Evolutionary conservation across 2,888 invertebrate genomes (phyloP), one percentile per base, ranked within the genome.

Genomic region (Auanema sp.): DNA sequence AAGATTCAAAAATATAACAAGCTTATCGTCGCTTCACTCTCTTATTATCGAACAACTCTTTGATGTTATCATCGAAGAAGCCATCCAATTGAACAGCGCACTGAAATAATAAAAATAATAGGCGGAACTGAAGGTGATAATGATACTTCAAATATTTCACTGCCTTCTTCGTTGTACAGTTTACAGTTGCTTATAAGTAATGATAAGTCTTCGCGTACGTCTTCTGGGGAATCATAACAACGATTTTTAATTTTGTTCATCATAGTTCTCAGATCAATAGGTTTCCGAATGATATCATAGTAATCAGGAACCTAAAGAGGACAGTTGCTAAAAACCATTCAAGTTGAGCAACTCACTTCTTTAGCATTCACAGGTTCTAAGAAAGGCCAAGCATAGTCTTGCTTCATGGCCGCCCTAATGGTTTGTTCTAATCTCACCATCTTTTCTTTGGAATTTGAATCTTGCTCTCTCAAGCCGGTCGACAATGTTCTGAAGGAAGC

Each of bases 161-260:
- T 96, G 21, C 92, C 92, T 85, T 96, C 92, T 85, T 97, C 96
- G 84, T 98, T 98, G 85, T 93, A 98, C 77, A 92, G 91, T 0
- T 94, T 91, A 83, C 97, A 97, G 86, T 98, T 98, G 62, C 90
- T 89, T 85, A 98, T 95, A 94, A 98, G 95, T 16, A 94, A 87
- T 72, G 65, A 49, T 54, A 77, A 69, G 49, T 81, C 81, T 12
- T 60, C 59, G 10, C 69, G 60, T 42, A 79, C 55, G n/a, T 69
- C 61, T 8, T 61, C 70, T 58, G 75, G 60, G 2, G 66, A 23
- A 53, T 72, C 71, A 65, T 76, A 76, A 18, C 65, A 53, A 43
- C 64, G 55, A 40, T 76, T 68, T 54, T 76, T 75, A 10, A 76
- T 63, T 66, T 77, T 77, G 49, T 72, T 71, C 51, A 77, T 69